Conservation (phyloP, 2,797 vertebrate species). For the Dendrocincla tyrannina region DNA sequence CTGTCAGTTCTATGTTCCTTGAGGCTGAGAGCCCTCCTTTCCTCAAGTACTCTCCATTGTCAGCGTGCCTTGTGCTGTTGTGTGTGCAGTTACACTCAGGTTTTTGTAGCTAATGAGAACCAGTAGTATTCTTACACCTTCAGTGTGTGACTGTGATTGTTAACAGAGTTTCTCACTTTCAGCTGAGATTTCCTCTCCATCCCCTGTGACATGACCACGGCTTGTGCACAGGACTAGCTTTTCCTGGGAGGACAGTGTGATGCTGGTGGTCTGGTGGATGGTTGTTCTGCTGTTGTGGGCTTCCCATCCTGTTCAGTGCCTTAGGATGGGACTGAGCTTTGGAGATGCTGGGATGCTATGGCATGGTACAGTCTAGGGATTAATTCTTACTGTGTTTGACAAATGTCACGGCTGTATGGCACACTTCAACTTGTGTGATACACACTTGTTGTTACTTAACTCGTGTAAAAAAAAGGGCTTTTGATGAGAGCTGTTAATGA, state of each 20-base stretch:
- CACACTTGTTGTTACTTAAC: background rate
- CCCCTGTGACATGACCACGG: rapidly evolving
- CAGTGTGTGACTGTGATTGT: background rate
- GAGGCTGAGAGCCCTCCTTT: background rate
- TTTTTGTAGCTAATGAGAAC: background rate
- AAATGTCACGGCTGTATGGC: rapidly evolving
- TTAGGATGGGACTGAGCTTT: background rate
- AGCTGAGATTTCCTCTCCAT: background rate
- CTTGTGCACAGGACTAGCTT: background rate
- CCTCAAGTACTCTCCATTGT: background rate
- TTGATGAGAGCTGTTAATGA: background rate
- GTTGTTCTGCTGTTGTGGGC: background rate
- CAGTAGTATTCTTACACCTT: background rate
- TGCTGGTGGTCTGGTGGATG: background rate
- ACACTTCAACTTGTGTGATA: background rate
- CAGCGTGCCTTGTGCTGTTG: rapidly evolving
- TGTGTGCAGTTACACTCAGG: rapidly evolving
- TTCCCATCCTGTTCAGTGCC: background rate
- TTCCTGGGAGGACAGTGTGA: background rate
- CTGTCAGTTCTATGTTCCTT: background rate
- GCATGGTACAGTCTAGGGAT: background rate
- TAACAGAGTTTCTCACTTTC: background rate
- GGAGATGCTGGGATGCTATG: background rate
- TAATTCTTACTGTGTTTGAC: background rate
- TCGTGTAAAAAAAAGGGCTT: background rate